Conservation (phyloP, 2,888 invertebrate species). For the Abrostola triplasia region DNA sequence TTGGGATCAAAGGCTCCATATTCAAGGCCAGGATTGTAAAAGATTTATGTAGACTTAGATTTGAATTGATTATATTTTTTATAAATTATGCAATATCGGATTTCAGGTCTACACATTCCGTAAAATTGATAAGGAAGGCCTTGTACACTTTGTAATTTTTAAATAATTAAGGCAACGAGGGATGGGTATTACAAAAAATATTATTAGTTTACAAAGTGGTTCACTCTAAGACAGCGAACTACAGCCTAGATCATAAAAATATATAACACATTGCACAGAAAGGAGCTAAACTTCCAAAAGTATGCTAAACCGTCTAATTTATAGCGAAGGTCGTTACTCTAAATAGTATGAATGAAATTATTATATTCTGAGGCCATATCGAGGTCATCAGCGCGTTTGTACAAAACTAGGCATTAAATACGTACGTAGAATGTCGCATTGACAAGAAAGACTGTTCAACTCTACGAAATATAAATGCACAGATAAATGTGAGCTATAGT, state of each 20-base stretch:
- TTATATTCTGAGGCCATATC: conserved; percentile 63
- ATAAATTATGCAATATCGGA: conserved; percentile 9
- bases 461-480: no score
- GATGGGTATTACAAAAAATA: background rate
- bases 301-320: conserved; percentile 68
- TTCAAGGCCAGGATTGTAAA: conserved; percentile 5
- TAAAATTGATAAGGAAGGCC: no score
- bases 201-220: background rate
- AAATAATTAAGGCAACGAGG: background rate
- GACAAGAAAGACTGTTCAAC: no score
- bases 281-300: conserved; percentile 31
- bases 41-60: conserved; percentile 13
- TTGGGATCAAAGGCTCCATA: conserved; percentile 31
- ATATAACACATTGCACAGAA: conserved; percentile 9
- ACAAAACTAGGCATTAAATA: conserved; percentile 29
- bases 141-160: no score
- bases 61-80: conserved; percentile 1
- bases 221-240: background rate
- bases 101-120: background rate
- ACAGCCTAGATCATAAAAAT: background rate
- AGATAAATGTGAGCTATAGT: no score
- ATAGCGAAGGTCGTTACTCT: conserved; percentile 61
- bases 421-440: conserved; percentile 3
- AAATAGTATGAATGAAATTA: conserved; percentile 64
- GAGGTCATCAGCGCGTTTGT: conserved; percentile 43